Conservation (phyloP, 2,888 invertebrate genomes). For the Orchesella flavescens region DNA sequence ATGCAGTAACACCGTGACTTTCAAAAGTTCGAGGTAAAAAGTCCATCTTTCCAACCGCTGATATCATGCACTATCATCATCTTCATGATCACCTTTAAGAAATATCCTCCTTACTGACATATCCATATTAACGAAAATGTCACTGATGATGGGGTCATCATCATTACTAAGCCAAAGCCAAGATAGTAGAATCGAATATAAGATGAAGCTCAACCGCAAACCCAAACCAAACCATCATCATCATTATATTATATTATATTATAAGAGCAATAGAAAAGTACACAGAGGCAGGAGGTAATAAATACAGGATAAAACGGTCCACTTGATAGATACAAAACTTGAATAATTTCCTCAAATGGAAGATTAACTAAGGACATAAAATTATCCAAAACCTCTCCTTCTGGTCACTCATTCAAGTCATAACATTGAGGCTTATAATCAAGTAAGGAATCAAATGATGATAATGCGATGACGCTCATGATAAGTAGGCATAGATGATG, state of each 20-base stretch:
- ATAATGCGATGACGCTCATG: slow-evolving; percentile 43
- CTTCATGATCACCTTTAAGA: slow-evolving; percentile 44
- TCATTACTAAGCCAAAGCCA: slow-evolving; percentile 21
- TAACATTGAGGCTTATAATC: slow-evolving; percentile 41
- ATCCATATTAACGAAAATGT: slow-evolving; percentile 41
- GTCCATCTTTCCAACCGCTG: slow-evolving; percentile 56
- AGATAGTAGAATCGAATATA: neutral
- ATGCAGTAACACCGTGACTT: slow-evolving; percentile 61
- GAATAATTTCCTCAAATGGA: slow-evolving; percentile 68
- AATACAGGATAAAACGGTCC: slow-evolving; percentile 32
- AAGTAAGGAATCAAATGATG: slow-evolving; percentile 46
- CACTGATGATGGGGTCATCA: slow-evolving; percentile 52
- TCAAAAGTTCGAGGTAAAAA: slow-evolving; percentile 61
- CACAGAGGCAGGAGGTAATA: slow-evolving; percentile 24
- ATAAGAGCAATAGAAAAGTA: slow-evolving; percentile 1
- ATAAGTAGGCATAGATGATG: slow-evolving; percentile 9
- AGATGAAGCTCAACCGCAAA: neutral
- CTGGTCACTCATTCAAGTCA: slow-evolving; percentile 31
- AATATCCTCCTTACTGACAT: slow-evolving; percentile 27
- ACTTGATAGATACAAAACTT: slow-evolving; percentile 32
- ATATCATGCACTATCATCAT: slow-evolving; percentile 46
- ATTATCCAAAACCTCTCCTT: slow-evolving; percentile 20
- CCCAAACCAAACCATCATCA: neutral
- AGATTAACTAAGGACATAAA: slow-evolving; percentile 61
- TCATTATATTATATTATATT: neutral